These are phyloP conservation scores for Phoxinus phoxinus DNA, from an alignment of 2,113 vertebrate species.

Conservation along the genomic window DNA sequence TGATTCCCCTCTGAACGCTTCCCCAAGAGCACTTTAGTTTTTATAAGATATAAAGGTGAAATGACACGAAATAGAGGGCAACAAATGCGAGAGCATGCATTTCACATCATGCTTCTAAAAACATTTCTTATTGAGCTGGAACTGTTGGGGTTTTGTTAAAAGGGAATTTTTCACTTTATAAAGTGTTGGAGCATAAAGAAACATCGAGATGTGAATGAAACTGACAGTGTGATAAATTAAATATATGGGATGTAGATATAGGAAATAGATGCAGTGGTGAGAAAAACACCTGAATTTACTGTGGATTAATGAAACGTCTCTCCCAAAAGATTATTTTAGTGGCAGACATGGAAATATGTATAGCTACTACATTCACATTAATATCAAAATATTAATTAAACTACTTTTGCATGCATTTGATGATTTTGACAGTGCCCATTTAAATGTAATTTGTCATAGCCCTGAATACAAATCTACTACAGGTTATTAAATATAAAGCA, in stretches of 20 bases:
- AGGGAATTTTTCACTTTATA: background rate
- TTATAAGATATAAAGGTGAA: background rate
- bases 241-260: background rate
- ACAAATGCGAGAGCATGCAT: background rate
- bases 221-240: background rate
- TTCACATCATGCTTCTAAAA: background rate
- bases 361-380: background rate
- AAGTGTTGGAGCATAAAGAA: background rate
- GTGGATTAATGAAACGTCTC: background rate
- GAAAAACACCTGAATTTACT: background rate
- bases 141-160: background rate
- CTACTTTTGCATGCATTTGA: background rate
- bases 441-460: background rate
- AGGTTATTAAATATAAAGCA: background rate
- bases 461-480: background rate
- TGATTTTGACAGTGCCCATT: background rate
- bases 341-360: background rate
- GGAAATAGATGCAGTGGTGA: background rate
- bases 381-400: background rate
- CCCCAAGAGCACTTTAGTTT: background rate
- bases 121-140: constrained; percentile 11
- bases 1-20: background rate
- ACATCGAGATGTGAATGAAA: background rate
- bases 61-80: background rate
- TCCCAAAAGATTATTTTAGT: background rate